A percentile compares a stretch with the other conserved stretches of the same genome.
phyloP scores from a whole-genome alignment of 2,888 invertebrate genomes.

The Andricus curvator region DNA sequence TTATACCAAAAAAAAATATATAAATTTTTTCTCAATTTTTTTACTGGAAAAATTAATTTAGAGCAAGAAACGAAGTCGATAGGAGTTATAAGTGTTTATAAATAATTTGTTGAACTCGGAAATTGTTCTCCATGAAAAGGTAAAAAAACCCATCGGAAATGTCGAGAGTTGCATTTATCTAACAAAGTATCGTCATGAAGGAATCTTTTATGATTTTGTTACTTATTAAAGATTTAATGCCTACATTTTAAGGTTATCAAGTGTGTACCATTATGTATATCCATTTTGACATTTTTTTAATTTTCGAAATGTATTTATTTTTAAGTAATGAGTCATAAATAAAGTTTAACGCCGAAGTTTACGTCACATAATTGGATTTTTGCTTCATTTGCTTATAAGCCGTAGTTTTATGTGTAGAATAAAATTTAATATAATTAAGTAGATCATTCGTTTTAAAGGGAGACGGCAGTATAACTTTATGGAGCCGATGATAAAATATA shows the following conservation, averaged over 20 bases:
- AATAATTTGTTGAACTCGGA: too few species aligned
- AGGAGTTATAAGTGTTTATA: too few species aligned
- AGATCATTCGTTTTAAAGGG: too few species aligned
- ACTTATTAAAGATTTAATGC: slow-evolving; percentile 58
- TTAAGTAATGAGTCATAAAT: slow-evolving; percentile 61
- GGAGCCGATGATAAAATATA: too few species aligned
- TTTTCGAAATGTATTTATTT: slow-evolving; percentile 64
- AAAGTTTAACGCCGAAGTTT: slow-evolving; percentile 53
- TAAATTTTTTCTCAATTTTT: too few species aligned
- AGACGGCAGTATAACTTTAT: too few species aligned
- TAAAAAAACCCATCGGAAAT: slow-evolving; percentile 26
- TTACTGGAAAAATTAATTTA: too few species aligned
- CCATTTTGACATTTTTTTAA: slow-evolving; percentile 53
- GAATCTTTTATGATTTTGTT: slow-evolving; percentile 52
- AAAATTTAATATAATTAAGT: too few species aligned
- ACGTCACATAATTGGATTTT: not conserved
- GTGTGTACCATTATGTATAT: slow-evolving; percentile 15
- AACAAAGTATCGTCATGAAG: slow-evolving; percentile 45
- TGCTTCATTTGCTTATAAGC: not conserved
- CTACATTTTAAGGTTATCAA: slow-evolving; percentile 37
- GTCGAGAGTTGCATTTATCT: slow-evolving; percentile 64
- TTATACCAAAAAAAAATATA: too few species aligned
- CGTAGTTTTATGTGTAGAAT: too few species aligned
- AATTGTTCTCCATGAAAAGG: too few species aligned
- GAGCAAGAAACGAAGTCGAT: too few species aligned